These are phyloP conservation scores for Leptopilina syphax DNA, from an alignment of 2,888 invertebrate genomes.

Conservation along the genomic window DNA sequence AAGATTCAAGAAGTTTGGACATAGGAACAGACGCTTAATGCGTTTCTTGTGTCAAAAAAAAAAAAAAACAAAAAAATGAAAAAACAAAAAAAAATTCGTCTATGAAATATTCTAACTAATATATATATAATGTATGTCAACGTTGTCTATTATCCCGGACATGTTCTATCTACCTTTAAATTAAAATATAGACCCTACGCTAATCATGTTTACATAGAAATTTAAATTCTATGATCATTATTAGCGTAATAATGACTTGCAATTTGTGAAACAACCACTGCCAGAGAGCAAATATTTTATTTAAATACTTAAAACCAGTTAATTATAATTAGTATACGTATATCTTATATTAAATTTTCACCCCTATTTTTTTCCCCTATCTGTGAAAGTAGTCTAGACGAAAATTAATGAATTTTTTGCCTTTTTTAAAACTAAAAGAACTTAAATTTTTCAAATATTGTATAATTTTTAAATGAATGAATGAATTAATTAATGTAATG, in stretches of 20 bases:
- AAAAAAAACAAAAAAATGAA: too few species aligned
- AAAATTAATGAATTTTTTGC: background rate
- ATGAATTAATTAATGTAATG: background rate
- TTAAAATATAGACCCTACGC: slow-evolving; percentile 64
- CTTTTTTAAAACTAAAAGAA: too few species aligned
- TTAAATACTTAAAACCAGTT: slow-evolving; percentile 36
- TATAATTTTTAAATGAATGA: slow-evolving; percentile 23
- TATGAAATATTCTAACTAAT: slow-evolving; percentile 68
- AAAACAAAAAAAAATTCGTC: slow-evolving; percentile 55
- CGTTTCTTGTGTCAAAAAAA: slow-evolving; percentile 35
- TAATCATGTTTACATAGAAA: slow-evolving; percentile 58
- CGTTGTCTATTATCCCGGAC: slow-evolving; percentile 53
- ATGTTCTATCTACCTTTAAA: slow-evolving; percentile 60
- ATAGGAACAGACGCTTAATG: slow-evolving; percentile 75
- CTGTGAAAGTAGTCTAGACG: background rate
- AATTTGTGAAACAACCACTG: slow-evolving; percentile 65
- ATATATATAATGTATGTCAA: slow-evolving; percentile 63
- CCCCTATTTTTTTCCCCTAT: background rate
- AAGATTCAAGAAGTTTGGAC: slow-evolving; percentile 77
- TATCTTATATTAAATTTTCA: background rate
- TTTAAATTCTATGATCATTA: slow-evolving; percentile 59
- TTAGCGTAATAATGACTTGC: slow-evolving; percentile 62
- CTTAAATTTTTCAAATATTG: slow-evolving; percentile 14
- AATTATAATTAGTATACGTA: slow-evolving; percentile 35
- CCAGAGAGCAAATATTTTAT: slow-evolving; percentile 62